Percentiles rank a stretch among this genome's conserved stretches.
phyloP scores from a whole-genome alignment of 2,797 vertebrate genomes.

The Phalanger gymnotis region DNA sequence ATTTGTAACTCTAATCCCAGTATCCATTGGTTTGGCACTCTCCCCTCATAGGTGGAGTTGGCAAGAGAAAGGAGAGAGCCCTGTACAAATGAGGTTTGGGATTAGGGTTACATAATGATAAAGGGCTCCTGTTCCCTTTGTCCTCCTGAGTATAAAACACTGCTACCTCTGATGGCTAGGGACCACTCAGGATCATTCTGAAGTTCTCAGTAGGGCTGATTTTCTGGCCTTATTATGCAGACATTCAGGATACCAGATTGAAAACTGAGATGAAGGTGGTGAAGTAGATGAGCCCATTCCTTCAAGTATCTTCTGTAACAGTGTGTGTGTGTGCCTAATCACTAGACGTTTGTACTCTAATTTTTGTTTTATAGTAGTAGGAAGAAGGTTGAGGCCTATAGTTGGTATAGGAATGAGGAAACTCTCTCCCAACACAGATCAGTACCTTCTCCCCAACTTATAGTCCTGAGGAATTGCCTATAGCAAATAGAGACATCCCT shows the following conservation, averaged over 20 bases:
- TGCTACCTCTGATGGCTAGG: background rate
- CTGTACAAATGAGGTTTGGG: background rate
- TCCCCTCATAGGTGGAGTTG: background rate
- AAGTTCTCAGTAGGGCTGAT: background rate
- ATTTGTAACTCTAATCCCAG: background rate
- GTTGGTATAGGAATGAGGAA: background rate
- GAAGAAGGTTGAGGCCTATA: background rate
- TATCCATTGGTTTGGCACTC: background rate
- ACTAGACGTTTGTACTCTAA: background rate
- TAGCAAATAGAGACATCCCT: background rate
- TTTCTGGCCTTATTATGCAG: background rate
- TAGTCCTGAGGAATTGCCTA: background rate
- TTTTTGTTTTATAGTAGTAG: background rate
- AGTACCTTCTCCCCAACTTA: background rate
- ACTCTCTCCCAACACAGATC: background rate
- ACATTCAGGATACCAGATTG: background rate
- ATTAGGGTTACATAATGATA: background rate
- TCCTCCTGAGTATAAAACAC: background rate
- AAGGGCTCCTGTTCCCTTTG: background rate
- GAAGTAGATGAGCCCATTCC: background rate
- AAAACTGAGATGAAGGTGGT: background rate
- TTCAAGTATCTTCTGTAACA: background rate
- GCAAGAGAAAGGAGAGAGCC: background rate
- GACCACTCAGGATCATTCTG: background rate
- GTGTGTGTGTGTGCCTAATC: background rate